These are phyloP conservation scores for Troglohyphantes excavatus DNA, from an alignment of 2,888 invertebrate species.

Conservation along the genomic window DNA sequence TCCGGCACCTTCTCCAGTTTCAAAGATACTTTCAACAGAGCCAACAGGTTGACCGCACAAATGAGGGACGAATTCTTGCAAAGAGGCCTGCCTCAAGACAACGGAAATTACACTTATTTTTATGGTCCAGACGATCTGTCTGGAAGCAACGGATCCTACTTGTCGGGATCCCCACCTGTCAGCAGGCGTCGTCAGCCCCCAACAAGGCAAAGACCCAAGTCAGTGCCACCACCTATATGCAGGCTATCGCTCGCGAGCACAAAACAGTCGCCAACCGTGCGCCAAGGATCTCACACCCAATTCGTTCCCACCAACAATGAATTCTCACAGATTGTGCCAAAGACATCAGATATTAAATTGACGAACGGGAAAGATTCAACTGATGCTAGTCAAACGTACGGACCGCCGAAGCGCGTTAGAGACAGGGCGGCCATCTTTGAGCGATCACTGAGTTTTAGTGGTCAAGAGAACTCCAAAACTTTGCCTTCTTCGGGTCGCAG, in stretches of 20 bases:
- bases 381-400: slow-evolving; percentile 57
- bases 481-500: slow-evolving; percentile 32
- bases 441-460: slow-evolving; percentile 73
- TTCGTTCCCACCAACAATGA: slow-evolving; percentile 40
- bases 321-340: slow-evolving; percentile 73
- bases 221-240: slow-evolving; percentile 70
- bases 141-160: slow-evolving; percentile 6
- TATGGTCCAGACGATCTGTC: not conserved
- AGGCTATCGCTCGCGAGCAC: slow-evolving; percentile 44
- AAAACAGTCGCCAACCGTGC: not conserved
- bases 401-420: slow-evolving; percentile 59
- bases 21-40: slow-evolving; percentile 63
- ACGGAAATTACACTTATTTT: not conserved
- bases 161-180: slow-evolving; percentile 31
- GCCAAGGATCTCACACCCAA: not conserved
- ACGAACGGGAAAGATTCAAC: slow-evolving; percentile 48
- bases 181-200: slow-evolving; percentile 25
- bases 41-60: slow-evolving; percentile 51
- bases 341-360: slow-evolving; percentile 33
- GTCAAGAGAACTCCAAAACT: slow-evolving; percentile 48
- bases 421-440: slow-evolving; percentile 78
- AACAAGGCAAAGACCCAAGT: slow-evolving; percentile 65
- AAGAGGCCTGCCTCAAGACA: slow-evolving; percentile 47
- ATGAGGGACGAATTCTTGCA: slow-evolving; percentile 68
- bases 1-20: slow-evolving; percentile 45